These are phyloP conservation scores for Hipposideros armiger DNA, from an alignment of 2,113 vertebrate species.

Conservation along the genomic window DNA sequence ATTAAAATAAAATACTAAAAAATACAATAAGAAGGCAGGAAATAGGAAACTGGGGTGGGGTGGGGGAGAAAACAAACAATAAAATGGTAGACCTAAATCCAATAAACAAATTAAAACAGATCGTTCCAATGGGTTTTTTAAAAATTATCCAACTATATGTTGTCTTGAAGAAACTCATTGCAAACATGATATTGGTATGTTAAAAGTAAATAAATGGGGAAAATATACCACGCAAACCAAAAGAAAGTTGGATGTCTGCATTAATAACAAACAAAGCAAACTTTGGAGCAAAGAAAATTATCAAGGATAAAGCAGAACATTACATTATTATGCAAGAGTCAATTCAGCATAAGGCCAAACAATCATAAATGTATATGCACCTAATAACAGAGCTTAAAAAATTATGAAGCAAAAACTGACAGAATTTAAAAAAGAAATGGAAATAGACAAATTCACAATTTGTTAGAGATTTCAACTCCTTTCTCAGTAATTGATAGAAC, in stretches of 20 bases:
- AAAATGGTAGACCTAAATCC: background rate
- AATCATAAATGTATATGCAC: background rate
- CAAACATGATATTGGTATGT: background rate
- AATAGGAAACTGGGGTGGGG: background rate
- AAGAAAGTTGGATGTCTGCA: background rate
- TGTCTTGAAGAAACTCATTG: background rate
- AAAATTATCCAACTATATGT: background rate
- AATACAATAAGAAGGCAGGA: background rate
- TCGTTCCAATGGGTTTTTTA: background rate
- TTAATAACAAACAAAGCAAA: background rate
- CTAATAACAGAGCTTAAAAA: background rate
- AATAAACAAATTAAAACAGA: background rate
- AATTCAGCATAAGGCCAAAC: background rate
- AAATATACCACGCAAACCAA: background rate
- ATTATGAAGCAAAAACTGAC: background rate
- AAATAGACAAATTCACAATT: background rate
- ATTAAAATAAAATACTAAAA: background rate
- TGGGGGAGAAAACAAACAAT: background rate
- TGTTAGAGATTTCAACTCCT: background rate
- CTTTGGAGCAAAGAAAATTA: background rate
- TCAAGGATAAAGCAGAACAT: background rate
- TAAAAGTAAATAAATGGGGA: conserved; percentile 24
- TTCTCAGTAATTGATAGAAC: background rate
- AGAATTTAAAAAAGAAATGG: background rate
- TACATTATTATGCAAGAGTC: background rate